Evolutionary conservation across 1,140 invertebrate species (phyloP).

Genomic region (Archegozetes longisetosus): DNA sequence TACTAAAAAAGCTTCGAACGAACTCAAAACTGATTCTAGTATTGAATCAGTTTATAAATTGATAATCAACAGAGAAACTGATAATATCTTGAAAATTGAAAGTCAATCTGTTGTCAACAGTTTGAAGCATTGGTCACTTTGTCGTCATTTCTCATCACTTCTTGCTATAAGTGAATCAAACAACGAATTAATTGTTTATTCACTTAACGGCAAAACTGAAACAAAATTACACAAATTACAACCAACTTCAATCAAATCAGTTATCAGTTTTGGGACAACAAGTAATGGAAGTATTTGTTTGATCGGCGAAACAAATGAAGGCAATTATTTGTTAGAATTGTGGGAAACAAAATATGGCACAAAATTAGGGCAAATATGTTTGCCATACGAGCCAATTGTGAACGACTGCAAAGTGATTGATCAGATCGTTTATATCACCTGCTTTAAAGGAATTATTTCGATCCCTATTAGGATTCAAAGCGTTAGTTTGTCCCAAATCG

Average conservation of each 20-base stretch:
- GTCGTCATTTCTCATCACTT: background rate
- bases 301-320: background rate
- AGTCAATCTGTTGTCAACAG: background rate
- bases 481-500: background rate
- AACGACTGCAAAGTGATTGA: background rate
- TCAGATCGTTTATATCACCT: background rate
- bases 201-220: background rate
- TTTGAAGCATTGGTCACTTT: background rate
- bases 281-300: background rate
- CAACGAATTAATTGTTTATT: background rate
- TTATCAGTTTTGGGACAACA: background rate
- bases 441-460: background rate
- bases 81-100: background rate
- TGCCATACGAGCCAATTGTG: background rate
- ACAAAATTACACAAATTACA: background rate
- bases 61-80: too few relatives aligned
- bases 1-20: background rate
- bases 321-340: background rate
- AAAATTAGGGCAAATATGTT: background rate
- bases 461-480: background rate
- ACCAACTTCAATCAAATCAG: background rate
- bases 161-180: background rate
- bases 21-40: background rate
- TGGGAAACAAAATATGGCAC: background rate
- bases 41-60: too few relatives aligned